Base-by-base conservation (phyloP, 35 echinoderm and acorn worm species). In the Hemicentrotus pulcherrimus region DNA sequence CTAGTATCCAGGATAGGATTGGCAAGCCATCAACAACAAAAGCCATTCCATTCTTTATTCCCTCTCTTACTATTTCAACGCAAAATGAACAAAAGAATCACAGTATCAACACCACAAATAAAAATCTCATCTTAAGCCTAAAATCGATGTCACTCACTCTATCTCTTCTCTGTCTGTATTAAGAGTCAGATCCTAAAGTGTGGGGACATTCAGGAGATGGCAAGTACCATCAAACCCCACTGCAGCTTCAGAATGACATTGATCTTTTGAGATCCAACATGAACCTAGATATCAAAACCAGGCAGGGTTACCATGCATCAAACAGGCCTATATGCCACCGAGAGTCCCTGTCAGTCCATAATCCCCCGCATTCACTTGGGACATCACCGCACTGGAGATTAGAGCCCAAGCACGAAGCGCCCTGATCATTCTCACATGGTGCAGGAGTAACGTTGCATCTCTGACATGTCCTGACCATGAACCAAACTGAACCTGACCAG, bases 361-460 rank as follows among this genome's bases (percentile, higher is more conserved):
- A 78, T 78, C 65, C 65, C 65, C 8, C 0, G 24, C 65, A 78
- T 22, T 78, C 65, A 22, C 22, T 22, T 15, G 65, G 65, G 65
- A 78, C 65, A 78, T 24, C 65, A 78, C 65, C 65, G 24, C 65
- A 28, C 19, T 78, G 5, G 22, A n/a, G 65, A 78, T 78, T 78
- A 78, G 22, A 78, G 65, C 65, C 22, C 22, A 30, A 8, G 65
- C 65, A 78, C 65, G 65, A 78, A 78, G 65, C 65, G 4, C 65
- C 65, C 65, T 78, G 65, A 78, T 78, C 65, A 78, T 78, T 78
- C 65, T 78, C 65, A 78, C 65, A 78, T 78, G 65, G 19, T 78
- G 65, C 28, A 16, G 2, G 5, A n/a, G 6, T n/a, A 71, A 24
- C 18, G 0, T 2, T 28, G 22, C 65, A 78, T 24, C 65, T 78